A percentile compares a stretch with the other conserved stretches of the same genome.
Evolutionary conservation across 2,113 vertebrate species (phyloP).

Genomic region (Sander lucioperca): DNA sequence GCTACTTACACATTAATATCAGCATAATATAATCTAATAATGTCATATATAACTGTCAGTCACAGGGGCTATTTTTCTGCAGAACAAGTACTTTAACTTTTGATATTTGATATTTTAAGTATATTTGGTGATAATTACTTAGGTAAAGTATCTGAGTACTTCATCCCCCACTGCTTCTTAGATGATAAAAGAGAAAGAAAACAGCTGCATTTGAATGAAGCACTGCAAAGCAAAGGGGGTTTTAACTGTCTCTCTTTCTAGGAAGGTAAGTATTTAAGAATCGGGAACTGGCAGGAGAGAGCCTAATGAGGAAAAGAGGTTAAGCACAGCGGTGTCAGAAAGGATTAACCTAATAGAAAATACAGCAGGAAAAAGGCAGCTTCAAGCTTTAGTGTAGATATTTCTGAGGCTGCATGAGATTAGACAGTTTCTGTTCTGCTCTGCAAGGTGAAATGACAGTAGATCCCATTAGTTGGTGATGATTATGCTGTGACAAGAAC

Average conservation of each 20-base stretch:
- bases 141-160: background rate
- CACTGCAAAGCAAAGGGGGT: background rate
- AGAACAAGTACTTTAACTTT: background rate
- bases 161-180: background rate
- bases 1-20: background rate
- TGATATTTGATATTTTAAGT: background rate
- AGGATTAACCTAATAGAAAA: slow-evolving; percentile 71
- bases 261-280: slow-evolving; percentile 65
- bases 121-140: background rate
- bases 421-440: slow-evolving; percentile 71
- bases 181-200: slow-evolving; percentile 29
- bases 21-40: background rate
- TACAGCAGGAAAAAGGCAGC: slow-evolving; percentile 55
- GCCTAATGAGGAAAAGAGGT: slow-evolving; percentile 72
- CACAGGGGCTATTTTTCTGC: background rate
- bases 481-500: slow-evolving; percentile 68
- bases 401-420: slow-evolving; percentile 61
- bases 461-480: slow-evolving; percentile 71
- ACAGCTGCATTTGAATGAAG: slow-evolving; percentile 21
- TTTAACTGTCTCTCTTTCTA: slow-evolving; percentile 54
- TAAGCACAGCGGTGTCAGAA: slow-evolving; percentile 70
- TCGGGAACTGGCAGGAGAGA: slow-evolving; percentile 52
- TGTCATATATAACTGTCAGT: background rate
- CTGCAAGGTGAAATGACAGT: slow-evolving; percentile 70
- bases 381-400: slow-evolving; percentile 62